A percentile compares a stretch with the other conserved stretches of the same genome.
phyloP scores from a whole-genome alignment of 2,113 vertebrate species.

The Paratilapia polleni region DNA sequence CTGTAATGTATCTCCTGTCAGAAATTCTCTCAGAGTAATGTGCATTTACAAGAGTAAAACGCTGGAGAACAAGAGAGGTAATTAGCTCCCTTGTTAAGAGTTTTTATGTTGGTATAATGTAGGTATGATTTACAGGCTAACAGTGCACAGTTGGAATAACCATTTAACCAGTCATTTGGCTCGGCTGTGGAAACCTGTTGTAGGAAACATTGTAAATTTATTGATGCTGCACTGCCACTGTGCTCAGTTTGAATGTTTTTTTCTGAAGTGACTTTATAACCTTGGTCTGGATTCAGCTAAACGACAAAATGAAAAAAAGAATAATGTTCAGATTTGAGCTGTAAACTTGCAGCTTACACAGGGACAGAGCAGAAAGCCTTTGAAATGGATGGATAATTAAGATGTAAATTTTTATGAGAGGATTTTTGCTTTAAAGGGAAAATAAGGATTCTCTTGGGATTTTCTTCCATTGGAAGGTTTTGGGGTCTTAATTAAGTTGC shows the following conservation, averaged over 20 bases:
- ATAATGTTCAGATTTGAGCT: neutral
- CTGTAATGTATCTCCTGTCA: slow-evolving; percentile 38
- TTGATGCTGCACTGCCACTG: neutral
- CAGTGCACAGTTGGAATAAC: slow-evolving; percentile 1
- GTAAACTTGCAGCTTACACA: neutral
- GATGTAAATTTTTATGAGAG: neutral
- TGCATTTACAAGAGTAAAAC: slow-evolving; percentile 34
- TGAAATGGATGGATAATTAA: neutral
- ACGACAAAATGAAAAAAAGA: neutral
- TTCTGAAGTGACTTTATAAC: neutral
- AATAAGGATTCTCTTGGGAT: neutral
- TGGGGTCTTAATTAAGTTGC: neutral
- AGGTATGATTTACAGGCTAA: slow-evolving; percentile 25
- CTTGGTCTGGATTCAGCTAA: neutral
- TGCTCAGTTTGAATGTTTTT: slow-evolving; percentile 1
- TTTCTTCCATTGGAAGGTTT: neutral
- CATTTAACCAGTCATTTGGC: slow-evolving; percentile 1
- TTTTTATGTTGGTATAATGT: slow-evolving; percentile 20
- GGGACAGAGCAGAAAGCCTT: neutral
- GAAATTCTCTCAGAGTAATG: neutral
- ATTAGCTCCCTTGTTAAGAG: slow-evolving; percentile 30
- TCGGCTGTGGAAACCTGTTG: neutral
- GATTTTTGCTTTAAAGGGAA: neutral
- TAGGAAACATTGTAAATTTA: neutral
- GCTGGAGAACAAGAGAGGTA: slow-evolving; percentile 25